These are phyloP conservation scores for Kryphioiulus occultus DNA, from an alignment of 2,888 invertebrate species.

Conservation along the genomic window DNA sequence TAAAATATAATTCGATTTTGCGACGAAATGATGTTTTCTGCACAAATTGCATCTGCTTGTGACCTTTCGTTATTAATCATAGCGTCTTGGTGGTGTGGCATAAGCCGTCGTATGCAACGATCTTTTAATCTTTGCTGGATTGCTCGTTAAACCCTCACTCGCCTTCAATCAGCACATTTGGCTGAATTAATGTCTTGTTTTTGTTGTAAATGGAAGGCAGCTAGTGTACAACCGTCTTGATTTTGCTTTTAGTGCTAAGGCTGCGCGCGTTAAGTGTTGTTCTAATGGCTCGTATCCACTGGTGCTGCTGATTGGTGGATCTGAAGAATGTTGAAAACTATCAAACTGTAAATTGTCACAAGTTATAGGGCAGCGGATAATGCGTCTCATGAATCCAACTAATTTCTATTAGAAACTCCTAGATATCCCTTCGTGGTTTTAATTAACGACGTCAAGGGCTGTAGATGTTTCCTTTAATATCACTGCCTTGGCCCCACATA, in stretches of 20 bases:
- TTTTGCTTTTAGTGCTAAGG: not conserved
- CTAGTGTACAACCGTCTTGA: not conserved
- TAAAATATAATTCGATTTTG: too few species aligned
- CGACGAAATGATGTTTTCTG: not conserved
- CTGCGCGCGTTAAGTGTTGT: not conserved
- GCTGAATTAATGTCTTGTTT: not conserved
- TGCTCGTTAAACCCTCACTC: not conserved
- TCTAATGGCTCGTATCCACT: not conserved
- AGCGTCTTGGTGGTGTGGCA: not conserved
- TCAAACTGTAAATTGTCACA: slow-evolving; percentile 14
- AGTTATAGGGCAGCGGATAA: not conserved
- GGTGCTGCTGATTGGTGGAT: not conserved
- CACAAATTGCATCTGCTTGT: not conserved
- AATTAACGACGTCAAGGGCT: slow-evolving; percentile 13
- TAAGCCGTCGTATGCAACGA: not conserved
- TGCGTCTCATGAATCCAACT: not conserved
- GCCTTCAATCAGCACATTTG: not conserved
- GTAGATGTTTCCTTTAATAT: slow-evolving; percentile 4
- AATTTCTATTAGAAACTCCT: not conserved
- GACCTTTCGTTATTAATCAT: not conserved
- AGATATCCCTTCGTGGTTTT: slow-evolving; percentile 4
- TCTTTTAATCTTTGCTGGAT: not conserved
- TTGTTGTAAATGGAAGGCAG: not conserved
- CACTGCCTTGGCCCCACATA: not conserved
- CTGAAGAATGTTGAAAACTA: slow-evolving; percentile 21